Conservation (phyloP, 2,797 vertebrate genomes). For the Distichodus sexfasciatus region DNA sequence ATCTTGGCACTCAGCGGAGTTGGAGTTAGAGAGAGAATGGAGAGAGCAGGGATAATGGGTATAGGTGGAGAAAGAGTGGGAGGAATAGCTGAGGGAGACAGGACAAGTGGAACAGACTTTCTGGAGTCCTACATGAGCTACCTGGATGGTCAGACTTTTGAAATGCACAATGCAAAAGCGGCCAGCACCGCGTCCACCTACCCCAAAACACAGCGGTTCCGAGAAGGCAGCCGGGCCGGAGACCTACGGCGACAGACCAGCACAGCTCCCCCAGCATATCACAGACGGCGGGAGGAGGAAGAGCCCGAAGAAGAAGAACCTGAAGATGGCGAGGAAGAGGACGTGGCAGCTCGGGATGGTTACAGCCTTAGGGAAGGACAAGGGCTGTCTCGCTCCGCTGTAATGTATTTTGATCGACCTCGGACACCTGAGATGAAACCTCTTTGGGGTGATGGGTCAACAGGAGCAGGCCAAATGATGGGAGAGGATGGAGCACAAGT, state of each 20-base stretch:
- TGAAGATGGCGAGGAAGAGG: constrained; percentile 57
- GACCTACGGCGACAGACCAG: constrained; percentile 72
- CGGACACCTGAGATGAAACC: constrained; percentile 77
- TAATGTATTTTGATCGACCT: constrained; percentile 75
- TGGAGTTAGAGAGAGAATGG: constrained; percentile 67
- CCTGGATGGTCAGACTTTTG: constrained; percentile 88
- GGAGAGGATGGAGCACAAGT: constrained; percentile 57
- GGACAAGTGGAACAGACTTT: constrained; percentile 73
- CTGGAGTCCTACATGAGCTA: constrained; percentile 92
- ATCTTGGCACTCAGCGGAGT: constrained; percentile 81
- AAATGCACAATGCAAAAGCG: constrained; percentile 78
- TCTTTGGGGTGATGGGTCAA: constrained; percentile 70
- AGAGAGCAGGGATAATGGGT: constrained; percentile 62
- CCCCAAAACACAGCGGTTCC: constrained; percentile 72
- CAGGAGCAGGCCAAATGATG: constrained; percentile 22
- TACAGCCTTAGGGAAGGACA: constrained; percentile 67
- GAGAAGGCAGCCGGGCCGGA: constrained; percentile 65
- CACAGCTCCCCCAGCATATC: constrained; percentile 70
- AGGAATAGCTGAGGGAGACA: constrained; percentile 62
- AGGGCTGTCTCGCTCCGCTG: constrained; percentile 69
- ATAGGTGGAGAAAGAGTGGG: constrained; percentile 65
- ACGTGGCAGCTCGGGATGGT: constrained; percentile 56
- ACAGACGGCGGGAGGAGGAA: constrained; percentile 70
- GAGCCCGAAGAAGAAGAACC: constrained; percentile 68
- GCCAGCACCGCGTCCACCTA: constrained; percentile 72